Evolutionary conservation across 2,797 vertebrate species (phyloP), one percentile per base, ranked within the genome.

Genomic region (Rhabdomys pumilio): DNA sequence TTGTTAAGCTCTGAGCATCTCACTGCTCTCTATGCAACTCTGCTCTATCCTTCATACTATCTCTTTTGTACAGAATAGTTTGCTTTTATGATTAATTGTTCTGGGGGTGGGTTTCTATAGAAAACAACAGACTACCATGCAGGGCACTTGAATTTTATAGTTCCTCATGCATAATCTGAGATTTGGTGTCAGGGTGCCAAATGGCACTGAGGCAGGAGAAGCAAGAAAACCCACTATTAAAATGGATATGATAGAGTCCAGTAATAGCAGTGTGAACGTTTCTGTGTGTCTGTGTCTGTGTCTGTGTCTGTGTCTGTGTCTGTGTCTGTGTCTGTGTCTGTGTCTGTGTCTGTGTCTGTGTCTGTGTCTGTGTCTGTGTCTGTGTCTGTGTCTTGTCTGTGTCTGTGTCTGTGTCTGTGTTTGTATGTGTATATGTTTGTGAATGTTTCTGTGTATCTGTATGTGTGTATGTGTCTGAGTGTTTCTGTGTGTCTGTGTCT

Each of bases 41-140:
- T 99, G 99, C 94, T 98, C 44, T 17, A 22, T 15, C 20, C 12
- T 67, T 85, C 50, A 98, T 98, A 97, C 99, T 99, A 55, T 97
- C 97, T 89, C 47, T 98, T 98, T 99, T 99, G 90, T 99, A 98
- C 87, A 99, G 99, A 99, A 98, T 97, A 99, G 98, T 98, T 99
- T 99, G 95, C 99, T 99, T 99, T 99, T 99, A 92, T 99, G 98
- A 89, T 99, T 99, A 63, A 99, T 96, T 94, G 94, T 24, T 99
- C 99, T 0, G 99, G 99, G 67, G 13, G 13, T 6, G 93, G 50
- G 50, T 10, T 50, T 99, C 99, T 96, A 98, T 98, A 24, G 97
- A 96, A 99, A 99, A 12, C 76, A 93, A 3, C 96, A 96, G 13
- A 87, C 93, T 94, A 95, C 99, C 99, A 93, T 99, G 98, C 31